Percentiles rank a stretch among this genome's conserved stretches.
Evolutionary conservation across 2,888 invertebrate genomes (phyloP).

Genomic region (Dynastes grantii): DNA sequence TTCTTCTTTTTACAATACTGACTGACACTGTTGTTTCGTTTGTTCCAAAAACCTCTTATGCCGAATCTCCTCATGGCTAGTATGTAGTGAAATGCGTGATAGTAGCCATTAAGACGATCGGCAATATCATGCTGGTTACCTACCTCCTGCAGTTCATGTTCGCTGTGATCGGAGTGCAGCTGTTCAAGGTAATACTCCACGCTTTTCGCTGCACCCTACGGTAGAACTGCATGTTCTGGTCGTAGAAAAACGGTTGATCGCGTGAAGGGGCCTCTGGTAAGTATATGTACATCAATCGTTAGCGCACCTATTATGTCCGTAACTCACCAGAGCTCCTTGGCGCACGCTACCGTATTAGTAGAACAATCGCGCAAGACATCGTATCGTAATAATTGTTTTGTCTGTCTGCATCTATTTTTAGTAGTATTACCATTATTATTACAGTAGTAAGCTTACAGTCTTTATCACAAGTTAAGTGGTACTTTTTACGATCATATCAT

Average conservation of each 20-base stretch:
- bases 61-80: slow-evolving; percentile 74
- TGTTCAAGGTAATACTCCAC: slow-evolving; percentile 91
- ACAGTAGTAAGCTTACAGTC: slow-evolving; percentile 66
- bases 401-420: slow-evolving; percentile 64
- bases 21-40: slow-evolving; percentile 62
- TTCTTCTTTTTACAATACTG: slow-evolving; percentile 52
- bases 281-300: slow-evolving; percentile 37
- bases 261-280: slow-evolving; percentile 49
- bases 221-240: slow-evolving; percentile 68
- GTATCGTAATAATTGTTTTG: slow-evolving; percentile 57
- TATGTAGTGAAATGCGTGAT: slow-evolving; percentile 99
- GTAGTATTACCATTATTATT: slow-evolving; percentile 64
- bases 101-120: slow-evolving; percentile 99
- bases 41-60: slow-evolving; percentile 67
- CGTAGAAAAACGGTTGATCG: slow-evolving; percentile 61
- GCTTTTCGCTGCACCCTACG: slow-evolving; percentile 66
- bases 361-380: slow-evolving; percentile 57
- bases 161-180: slow-evolving; percentile 99
- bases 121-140: slow-evolving; percentile 99
- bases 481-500: slow-evolving; percentile 5
- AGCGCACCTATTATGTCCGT: slow-evolving; percentile 40
- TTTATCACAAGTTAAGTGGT: slow-evolving; percentile 47
- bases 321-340: slow-evolving; percentile 53
- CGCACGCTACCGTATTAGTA: slow-evolving; percentile 53
- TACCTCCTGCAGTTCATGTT: slow-evolving; percentile 99